These are phyloP conservation scores for Frieseomelitta varia DNA, from an alignment of 1,140 invertebrate species.

Conservation along the genomic window DNA sequence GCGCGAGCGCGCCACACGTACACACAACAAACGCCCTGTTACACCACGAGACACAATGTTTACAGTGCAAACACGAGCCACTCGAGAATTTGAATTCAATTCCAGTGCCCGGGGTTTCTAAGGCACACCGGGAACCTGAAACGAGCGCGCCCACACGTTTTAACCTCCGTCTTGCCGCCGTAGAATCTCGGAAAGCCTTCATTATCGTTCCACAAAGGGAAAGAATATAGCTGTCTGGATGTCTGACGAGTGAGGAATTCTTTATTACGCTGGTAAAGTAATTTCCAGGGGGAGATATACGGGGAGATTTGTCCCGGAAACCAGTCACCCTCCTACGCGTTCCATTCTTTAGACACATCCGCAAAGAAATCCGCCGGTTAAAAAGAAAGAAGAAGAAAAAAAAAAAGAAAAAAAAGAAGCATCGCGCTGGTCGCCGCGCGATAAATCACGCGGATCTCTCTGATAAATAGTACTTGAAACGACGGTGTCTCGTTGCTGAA, in stretches of 20 bases:
- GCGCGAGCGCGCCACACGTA: constrained; percentile 20
- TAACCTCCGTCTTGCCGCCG: constrained; percentile 57
- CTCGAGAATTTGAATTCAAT: constrained; percentile 77
- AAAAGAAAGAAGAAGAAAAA: neutral
- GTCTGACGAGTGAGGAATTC: constrained; percentile 45
- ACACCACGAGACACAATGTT: constrained; percentile 67
- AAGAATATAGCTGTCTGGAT: constrained; percentile 47
- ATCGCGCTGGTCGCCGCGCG: no score
- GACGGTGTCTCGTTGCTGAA: no score
- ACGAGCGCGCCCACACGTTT: constrained; percentile 42
- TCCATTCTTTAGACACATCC: neutral
- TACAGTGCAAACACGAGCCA: constrained; percentile 71
- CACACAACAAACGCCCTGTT: constrained; percentile 55
- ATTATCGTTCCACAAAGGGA: constrained; percentile 47
- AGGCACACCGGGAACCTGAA: constrained; percentile 9
- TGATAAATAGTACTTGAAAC: neutral
- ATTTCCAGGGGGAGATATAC: neutral
- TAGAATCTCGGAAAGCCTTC: constrained; percentile 56
- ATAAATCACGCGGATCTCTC: neutral
- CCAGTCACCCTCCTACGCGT: neutral
- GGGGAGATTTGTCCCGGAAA: neutral
- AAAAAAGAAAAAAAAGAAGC: no score
- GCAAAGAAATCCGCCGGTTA: neutral
- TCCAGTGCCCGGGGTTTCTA: constrained; percentile 40
- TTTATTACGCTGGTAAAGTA: constrained; percentile 39